These are phyloP conservation scores for Perodicticus potto DNA, from an alignment of 2,797 vertebrate species.

Conservation along the genomic window DNA sequence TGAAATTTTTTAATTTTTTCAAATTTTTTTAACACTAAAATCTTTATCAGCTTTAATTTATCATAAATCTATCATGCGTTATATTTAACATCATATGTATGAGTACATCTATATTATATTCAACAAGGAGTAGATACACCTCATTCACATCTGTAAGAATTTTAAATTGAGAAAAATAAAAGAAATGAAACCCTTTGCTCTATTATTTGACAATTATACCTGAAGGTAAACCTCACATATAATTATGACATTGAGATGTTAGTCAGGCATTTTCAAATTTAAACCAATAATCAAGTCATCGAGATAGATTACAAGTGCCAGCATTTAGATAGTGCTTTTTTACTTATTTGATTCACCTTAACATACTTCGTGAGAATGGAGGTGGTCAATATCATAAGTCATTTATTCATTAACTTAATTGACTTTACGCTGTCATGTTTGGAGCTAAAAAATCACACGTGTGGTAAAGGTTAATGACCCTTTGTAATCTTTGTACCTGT, in stretches of 20 bases:
- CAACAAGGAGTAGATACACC: background rate
- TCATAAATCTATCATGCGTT: background rate
- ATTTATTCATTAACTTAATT: background rate
- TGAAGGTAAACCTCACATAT: background rate
- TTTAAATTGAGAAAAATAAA: background rate
- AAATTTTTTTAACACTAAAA: background rate
- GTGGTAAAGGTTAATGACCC: background rate
- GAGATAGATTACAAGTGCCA: background rate
- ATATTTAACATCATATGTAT: background rate
- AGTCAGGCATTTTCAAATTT: background rate
- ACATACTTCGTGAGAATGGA: background rate
- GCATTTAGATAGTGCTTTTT: background rate
- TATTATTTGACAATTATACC: background rate
- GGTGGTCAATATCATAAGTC: background rate
- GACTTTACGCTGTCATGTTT: background rate
- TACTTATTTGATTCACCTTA: background rate
- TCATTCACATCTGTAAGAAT: background rate
- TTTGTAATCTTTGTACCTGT: background rate
- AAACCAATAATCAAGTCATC: background rate
- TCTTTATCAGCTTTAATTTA: background rate
- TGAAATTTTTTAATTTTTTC: no score
- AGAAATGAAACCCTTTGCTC: background rate
- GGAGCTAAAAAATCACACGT: background rate
- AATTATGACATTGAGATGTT: background rate
- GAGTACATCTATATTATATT: background rate